These are phyloP conservation scores for Axis porcinus DNA, from an alignment of 2,113 vertebrate species.

Conservation along the genomic window DNA sequence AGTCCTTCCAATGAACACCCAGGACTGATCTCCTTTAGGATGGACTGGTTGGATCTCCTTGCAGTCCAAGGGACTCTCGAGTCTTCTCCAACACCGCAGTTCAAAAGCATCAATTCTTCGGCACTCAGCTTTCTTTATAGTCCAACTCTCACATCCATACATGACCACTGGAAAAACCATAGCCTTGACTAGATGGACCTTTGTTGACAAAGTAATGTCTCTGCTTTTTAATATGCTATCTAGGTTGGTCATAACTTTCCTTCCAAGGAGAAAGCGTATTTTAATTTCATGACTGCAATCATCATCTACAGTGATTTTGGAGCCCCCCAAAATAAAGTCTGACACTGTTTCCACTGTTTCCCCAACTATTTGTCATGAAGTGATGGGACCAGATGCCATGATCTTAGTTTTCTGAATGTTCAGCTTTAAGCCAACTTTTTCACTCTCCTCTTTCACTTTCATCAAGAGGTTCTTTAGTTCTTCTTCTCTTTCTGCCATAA, in stretches of 20 bases:
- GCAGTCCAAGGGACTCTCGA: not conserved
- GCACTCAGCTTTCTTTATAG: fast-evolving
- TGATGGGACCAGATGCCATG: not conserved
- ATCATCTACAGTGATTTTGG: not conserved
- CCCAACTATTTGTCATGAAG: not conserved
- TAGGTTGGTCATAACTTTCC: not conserved
- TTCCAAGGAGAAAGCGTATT: not conserved
- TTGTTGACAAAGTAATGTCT: not conserved
- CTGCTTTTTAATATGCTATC: not conserved
- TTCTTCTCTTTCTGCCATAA: not conserved
- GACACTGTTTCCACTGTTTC: not conserved
- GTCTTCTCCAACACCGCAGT: not conserved
- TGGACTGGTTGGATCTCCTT: not conserved
- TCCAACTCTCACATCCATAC: not conserved
- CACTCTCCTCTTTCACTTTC: not conserved
- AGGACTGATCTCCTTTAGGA: not conserved
- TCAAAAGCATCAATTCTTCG: not conserved
- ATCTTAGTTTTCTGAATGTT: not conserved
- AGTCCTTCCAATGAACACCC: not conserved
- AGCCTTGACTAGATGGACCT: not conserved
- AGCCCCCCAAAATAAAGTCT: not conserved
- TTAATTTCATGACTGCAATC: not conserved
- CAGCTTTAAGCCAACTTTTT: not conserved
- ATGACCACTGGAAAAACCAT: not conserved
- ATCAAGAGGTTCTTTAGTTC: not conserved